Base-by-base conservation (phyloP, 2,113 vertebrate genomes). In the Chaetorhynchus papuensis region DNA sequence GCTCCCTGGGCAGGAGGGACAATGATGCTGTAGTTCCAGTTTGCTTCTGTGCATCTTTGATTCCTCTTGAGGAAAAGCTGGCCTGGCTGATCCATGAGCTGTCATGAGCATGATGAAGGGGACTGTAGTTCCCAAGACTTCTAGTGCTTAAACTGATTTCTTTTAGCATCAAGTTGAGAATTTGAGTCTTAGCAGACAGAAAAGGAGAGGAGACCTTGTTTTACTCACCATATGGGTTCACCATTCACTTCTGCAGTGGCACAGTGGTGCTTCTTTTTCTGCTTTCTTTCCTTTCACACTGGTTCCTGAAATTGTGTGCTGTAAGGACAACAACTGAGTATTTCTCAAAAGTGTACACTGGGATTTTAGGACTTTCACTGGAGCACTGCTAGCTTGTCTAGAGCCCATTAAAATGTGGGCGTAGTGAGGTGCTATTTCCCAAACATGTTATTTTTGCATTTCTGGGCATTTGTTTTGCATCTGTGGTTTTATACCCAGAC, bases 381-480 rank as follows among this genome's bases (percentile, higher is more conserved):
- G 59, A 93, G 79, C 28, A 8, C 39, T 77, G 28, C 27, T 76
- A 56, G 53, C 28, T 95, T 1, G 9, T 81, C 63, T 78, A 74
- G 33, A 89, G 64, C 64, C 83, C 1, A 0, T 66, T 83, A 61
- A 47, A 90, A 72, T 0, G 0, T 50, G 59, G 80, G 44, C 2
- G 2, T 47, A 18, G 4, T 50, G 72, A 94, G 60, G 35, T 83
- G 53, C 76, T 35, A 47, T 66, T 93, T 92, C 31, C 80, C 71
- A 63, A 75, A 47, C 17, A 37, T 9, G 0, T 78, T 57, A 59
- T 75, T 95, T 93, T 87, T 89, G 89, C 64, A n/a, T 95, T 95
- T 92, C 68, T 90, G 82, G 88, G 90, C 82, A 76, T 93, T 94
- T 95, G 83, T 83, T 94, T 96, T 89, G 59, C 71, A 56, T 86